These are phyloP conservation scores for Timandra comae DNA, from an alignment of 2,888 invertebrate genomes.

Conservation along the genomic window DNA sequence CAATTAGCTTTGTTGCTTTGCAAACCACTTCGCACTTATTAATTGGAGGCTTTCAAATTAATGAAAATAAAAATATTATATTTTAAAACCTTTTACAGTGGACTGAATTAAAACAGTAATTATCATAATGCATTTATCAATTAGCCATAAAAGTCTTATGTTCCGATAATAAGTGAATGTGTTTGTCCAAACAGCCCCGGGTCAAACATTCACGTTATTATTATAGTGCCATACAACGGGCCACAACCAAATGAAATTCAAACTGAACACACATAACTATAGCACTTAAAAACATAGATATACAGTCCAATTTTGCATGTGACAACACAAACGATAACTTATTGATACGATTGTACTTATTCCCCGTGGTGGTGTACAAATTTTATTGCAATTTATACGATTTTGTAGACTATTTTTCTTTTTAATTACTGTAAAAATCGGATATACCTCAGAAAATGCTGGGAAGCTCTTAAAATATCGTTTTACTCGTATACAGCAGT, in stretches of 20 bases:
- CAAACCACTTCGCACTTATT: no score
- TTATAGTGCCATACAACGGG: slow-evolving; percentile 3
- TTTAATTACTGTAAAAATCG: not conserved
- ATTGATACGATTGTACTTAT: not conserved
- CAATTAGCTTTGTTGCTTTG: no score
- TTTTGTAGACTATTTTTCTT: slow-evolving; percentile 1
- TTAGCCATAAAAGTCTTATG: slow-evolving; percentile 3
- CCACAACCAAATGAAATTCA: slow-evolving; percentile 4
- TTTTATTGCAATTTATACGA: not conserved
- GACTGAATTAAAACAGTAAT: no score
- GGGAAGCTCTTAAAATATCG: no score
- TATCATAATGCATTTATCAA: slow-evolving; percentile 4
- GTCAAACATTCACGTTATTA: slow-evolving; percentile 9
- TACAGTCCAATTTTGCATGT: not conserved
- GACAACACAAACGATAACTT: not conserved
- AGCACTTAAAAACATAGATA: not conserved
- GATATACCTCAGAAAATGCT: no score
- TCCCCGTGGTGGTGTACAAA: not conserved
- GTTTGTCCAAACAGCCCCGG: slow-evolving; percentile 5
- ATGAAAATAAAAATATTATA: no score
- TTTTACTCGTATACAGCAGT: no score
- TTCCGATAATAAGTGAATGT: slow-evolving; percentile 5
- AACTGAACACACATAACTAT: not conserved
- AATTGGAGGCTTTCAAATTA: no score
- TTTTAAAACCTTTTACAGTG: no score